Evolutionary conservation across 2,888 invertebrate species (phyloP).

Genomic region (Orchesella flavescens): DNA sequence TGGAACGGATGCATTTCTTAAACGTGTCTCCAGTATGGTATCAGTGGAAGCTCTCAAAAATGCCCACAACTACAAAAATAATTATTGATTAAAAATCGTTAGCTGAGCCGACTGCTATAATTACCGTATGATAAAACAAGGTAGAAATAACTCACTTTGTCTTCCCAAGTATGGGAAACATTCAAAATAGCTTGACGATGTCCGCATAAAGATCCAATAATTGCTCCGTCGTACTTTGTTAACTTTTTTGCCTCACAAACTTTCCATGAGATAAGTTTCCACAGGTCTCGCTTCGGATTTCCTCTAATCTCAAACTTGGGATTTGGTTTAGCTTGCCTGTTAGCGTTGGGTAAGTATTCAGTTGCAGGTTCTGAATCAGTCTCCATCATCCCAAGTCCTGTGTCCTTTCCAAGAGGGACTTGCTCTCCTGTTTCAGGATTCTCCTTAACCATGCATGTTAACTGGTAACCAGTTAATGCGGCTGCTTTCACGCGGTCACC

Average conservation of each 20-base stretch:
- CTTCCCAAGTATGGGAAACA: constrained; percentile 70
- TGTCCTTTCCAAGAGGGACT: constrained; percentile 13
- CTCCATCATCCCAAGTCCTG: constrained; percentile 21
- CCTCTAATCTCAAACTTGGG: constrained; percentile 56
- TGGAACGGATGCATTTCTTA: constrained; percentile 55
- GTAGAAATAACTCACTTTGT: constrained; percentile 57
- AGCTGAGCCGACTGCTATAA: constrained; percentile 1
- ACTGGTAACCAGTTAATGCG: constrained; percentile 57
- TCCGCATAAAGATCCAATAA: constrained; percentile 67
- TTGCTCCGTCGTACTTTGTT: constrained; percentile 67
- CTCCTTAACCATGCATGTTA: constrained; percentile 31
- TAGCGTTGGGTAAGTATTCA: constrained; percentile 30
- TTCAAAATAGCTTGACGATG: constrained; percentile 67
- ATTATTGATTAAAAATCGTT: constrained; percentile 5
- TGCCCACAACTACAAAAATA: constrained; percentile 67
- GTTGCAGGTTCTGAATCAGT: not conserved
- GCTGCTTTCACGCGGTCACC: constrained; percentile 67
- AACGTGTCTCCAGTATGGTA: constrained; percentile 58
- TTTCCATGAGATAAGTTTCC: constrained; percentile 67
- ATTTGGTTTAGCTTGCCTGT: constrained; percentile 30
- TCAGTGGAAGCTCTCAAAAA: constrained; percentile 64
- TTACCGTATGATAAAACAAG: not conserved
- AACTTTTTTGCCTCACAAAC: constrained; percentile 69
- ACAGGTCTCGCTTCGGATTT: constrained; percentile 65
- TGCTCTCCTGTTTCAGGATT: constrained; percentile 38